Percentiles rank a stretch among this genome's conserved stretches.
phyloP scores from a whole-genome alignment of 2,113 vertebrate genomes.

The Pygoscelis antarcticus region DNA sequence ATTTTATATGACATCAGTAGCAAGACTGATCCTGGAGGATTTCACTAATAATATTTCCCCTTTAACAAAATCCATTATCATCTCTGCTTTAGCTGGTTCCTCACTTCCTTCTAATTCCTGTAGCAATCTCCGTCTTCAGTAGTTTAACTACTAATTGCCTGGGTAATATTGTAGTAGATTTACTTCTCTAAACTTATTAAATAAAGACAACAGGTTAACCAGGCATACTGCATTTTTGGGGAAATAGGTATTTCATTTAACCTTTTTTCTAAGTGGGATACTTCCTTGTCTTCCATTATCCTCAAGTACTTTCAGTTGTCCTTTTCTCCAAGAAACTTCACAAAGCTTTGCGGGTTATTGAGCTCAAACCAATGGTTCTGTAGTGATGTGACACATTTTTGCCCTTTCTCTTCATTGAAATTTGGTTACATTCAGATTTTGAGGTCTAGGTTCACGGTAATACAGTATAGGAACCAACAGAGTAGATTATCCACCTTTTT shows the following conservation, averaged over 20 bases:
- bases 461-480: neutral
- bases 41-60: neutral
- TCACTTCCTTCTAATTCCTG: neutral
- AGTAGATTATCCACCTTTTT: neutral
- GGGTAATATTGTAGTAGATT: neutral
- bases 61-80: slow-evolving; percentile 23
- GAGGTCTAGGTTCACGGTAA: neutral
- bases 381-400: neutral
- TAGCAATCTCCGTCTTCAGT: neutral
- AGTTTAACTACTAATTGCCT: neutral
- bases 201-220: neutral
- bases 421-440: neutral
- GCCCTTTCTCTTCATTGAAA: neutral
- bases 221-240: neutral
- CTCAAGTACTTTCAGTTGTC: neutral
- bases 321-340: neutral
- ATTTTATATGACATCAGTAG: neutral
- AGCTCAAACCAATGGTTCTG: neutral
- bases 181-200: neutral
- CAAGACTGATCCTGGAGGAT: neutral
- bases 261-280: neutral
- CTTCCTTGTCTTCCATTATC: neutral
- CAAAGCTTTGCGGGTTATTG: neutral
- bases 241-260: neutral
- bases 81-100: neutral